These are phyloP conservation scores for Leptopilina drosophilae DNA, from an alignment of 2,888 invertebrate genomes.

Conservation along the genomic window DNA sequence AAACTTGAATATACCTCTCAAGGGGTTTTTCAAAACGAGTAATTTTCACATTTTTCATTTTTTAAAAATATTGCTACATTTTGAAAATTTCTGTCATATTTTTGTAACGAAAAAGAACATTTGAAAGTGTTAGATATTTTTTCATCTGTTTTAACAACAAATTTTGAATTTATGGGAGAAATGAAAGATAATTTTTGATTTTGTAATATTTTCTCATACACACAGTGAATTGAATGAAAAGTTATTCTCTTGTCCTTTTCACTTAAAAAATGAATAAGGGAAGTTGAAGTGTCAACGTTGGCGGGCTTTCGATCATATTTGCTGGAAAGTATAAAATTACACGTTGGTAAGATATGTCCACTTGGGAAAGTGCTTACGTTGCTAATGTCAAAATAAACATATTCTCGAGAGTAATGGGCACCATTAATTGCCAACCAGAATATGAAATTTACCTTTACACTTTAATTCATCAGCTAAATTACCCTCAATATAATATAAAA, in stretches of 20 bases:
- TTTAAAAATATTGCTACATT: too few species aligned
- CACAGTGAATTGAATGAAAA: background rate
- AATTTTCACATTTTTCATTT: too few species aligned
- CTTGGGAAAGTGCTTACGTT: constrained; percentile 55
- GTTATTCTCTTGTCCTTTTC: background rate
- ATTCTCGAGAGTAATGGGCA: constrained; percentile 54
- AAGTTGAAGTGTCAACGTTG: background rate
- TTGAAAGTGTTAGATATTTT: too few species aligned
- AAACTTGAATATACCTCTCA: too few species aligned
- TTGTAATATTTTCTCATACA: too few species aligned
- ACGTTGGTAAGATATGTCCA: constrained; percentile 51
- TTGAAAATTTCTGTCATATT: too few species aligned
- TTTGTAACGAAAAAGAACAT: too few species aligned
- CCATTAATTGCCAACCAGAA: constrained; percentile 44
- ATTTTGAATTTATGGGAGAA: too few species aligned
- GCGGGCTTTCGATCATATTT: constrained; percentile 14
- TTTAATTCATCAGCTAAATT: background rate
- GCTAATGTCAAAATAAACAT: constrained; percentile 68
- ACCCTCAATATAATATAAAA: background rate
- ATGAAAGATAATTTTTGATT: too few species aligned
- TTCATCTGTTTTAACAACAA: too few species aligned
- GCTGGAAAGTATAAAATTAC: constrained; percentile 55
- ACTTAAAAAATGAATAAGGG: background rate
- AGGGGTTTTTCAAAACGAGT: too few species aligned
- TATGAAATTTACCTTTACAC: constrained; percentile 14